A percentile compares a stretch with the other conserved stretches of the same genome.
These are phyloP conservation scores for Nephotettix cincticeps DNA, from an alignment of 1,140 invertebrate species.

Conservation along the genomic window DNA sequence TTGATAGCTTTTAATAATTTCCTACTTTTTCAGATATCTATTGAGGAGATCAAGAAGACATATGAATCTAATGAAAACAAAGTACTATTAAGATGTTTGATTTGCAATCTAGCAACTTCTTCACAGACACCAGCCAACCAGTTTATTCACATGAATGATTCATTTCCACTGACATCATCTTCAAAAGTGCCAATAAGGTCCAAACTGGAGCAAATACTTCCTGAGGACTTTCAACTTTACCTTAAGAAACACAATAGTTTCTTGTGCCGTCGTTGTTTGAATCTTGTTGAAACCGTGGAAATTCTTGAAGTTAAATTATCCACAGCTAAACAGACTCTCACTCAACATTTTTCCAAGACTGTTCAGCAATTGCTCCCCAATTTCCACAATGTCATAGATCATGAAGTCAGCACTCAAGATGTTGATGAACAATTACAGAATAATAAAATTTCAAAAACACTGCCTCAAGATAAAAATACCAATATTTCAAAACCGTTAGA, in stretches of 20 bases:
- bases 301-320: slow-evolving; percentile 26
- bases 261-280: slow-evolving; percentile 28
- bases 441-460: no score
- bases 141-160: slow-evolving; percentile 30
- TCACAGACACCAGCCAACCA: slow-evolving; percentile 17
- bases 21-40: slow-evolving; percentile 17
- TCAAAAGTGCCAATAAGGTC: slow-evolving; percentile 18
- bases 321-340: slow-evolving; percentile 22
- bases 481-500: no score
- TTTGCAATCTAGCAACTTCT: slow-evolving; percentile 24
- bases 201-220: slow-evolving; percentile 26
- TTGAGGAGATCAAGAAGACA: slow-evolving; percentile 26
- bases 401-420: background rate
- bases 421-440: background rate
- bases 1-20: background rate
- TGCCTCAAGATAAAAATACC: no score
- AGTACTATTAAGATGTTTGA: slow-evolving; percentile 27
- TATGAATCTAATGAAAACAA: background rate
- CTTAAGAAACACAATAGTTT: slow-evolving; percentile 26
- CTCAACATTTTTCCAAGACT: slow-evolving; percentile 21
- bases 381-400: background rate
- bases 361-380: slow-evolving; percentile 15
- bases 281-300: slow-evolving; percentile 27
- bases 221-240: slow-evolving; percentile 20
- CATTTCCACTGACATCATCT: slow-evolving; percentile 21